Conservation (phyloP, 2,888 invertebrate genomes). For the Mamestra brassicae region DNA sequence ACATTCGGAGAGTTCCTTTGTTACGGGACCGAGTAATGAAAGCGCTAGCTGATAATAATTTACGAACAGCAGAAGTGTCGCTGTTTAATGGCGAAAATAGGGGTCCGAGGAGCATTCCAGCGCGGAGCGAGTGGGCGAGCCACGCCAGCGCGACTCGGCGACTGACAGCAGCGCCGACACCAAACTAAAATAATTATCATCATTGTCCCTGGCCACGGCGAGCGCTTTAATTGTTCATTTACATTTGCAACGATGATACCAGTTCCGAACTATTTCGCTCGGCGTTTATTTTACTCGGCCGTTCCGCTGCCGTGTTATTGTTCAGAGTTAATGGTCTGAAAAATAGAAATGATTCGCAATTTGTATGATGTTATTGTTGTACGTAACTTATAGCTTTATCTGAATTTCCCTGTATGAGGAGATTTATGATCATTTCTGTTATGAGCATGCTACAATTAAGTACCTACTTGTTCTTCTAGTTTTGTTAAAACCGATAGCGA, state of each 20-base stretch:
- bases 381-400: slow-evolving; percentile 74
- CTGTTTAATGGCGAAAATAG: slow-evolving; percentile 88
- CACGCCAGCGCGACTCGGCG: slow-evolving; percentile 66
- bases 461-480: slow-evolving; percentile 17
- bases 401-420: slow-evolving; percentile 65
- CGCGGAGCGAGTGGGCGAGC: slow-evolving; percentile 71
- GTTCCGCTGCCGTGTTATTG: slow-evolving; percentile 86
- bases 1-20: slow-evolving; percentile 88
- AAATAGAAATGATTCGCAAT: slow-evolving; percentile 89
- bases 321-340: slow-evolving; percentile 89
- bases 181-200: slow-evolving; percentile 91
- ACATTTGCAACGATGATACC: slow-evolving; percentile 91
- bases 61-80: slow-evolving; percentile 91
- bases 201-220: slow-evolving; percentile 89
- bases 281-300: slow-evolving; percentile 87
- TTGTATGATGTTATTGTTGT: slow-evolving; percentile 83
- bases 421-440: slow-evolving; percentile 53
- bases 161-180: slow-evolving; percentile 87
- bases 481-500: neutral
- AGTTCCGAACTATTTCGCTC: slow-evolving; percentile 89
- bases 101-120: slow-evolving; percentile 88
- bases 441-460: slow-evolving; percentile 28
- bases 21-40: slow-evolving; percentile 89
- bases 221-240: slow-evolving; percentile 91
- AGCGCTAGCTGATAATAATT: slow-evolving; percentile 90